Evolutionary conservation across 2,888 invertebrate species (phyloP), one percentile per base, ranked within the genome.

Genomic region (Ligdia adustata): DNA sequence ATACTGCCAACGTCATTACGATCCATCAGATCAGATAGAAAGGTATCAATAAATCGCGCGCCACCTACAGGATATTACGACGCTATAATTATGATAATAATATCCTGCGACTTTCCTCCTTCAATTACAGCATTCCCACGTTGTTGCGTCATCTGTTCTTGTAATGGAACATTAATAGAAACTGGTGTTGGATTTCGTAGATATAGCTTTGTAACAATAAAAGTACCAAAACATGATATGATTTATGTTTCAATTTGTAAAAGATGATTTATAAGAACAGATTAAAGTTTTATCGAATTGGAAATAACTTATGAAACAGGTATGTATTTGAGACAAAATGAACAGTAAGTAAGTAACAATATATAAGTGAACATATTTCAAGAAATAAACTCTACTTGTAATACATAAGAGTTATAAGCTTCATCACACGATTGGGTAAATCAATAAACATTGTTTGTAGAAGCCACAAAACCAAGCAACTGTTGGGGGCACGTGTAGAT

Each of bases 401-500:
- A n/a, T n/a, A n/a, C n/a, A n/a, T n/a, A n/a, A n/a, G n/a, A n/a
- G n/a, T n/a, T n/a, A n/a, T n/a, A n/a, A n/a, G n/a, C n/a, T n/a
- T n/a, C n/a, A n/a, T n/a, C 67, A 69, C 63, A 71, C 61, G 67
- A 60, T 60, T 26, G 31, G 9, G 55, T 58, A 53, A 61, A 70
- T 72, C 68, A 66, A 75, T 81, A 82, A 81, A 78, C 66, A 66
- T 69, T 80, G 80, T 79, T 80, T 78, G 74, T 74, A 75, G 84
- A 82, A 82, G 79, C 82, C 79, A 68, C 79, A 79, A 69, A 76
- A 76, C 69, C 66, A 62, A 62, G 57, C 62, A 60, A 62, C 62
- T 69, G 55, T 63, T 58, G 51, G 49, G 49, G 62, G 60, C 69
- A 60, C 60, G 62, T 52, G 63, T 55, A 48, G 47, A 59, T 53